A percentile compares a stretch with the other conserved stretches of the same genome.
Evolutionary conservation across 2,797 vertebrate species (phyloP).

Genomic region (Muscicapa comitata): DNA sequence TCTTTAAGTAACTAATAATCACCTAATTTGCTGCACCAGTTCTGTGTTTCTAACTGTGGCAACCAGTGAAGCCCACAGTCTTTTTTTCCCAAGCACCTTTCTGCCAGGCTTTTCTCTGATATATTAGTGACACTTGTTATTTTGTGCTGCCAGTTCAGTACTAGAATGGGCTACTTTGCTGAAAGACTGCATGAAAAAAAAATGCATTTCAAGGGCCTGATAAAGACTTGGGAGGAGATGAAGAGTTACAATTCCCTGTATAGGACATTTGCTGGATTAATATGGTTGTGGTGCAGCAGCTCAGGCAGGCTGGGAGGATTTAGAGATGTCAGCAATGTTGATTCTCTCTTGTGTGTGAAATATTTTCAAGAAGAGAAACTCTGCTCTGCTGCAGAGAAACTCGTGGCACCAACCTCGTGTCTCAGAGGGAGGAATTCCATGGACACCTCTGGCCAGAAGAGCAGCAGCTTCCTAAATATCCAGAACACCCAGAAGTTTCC

Average conservation of each 20-base stretch:
- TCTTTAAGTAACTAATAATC: background rate
- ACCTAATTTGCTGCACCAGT: background rate
- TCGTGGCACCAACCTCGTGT: fast-evolving
- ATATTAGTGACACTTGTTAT: background rate
- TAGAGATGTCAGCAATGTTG: background rate
- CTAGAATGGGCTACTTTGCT: background rate
- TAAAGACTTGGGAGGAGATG: background rate
- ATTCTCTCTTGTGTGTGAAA: background rate
- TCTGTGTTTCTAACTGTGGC: background rate
- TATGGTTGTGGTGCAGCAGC: background rate
- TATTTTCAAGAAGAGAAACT: background rate
- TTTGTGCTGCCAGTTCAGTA: background rate
- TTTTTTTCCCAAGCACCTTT: background rate
- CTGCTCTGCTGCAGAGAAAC: background rate
- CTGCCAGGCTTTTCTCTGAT: background rate
- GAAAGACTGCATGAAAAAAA: background rate
- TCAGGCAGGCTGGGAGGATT: background rate
- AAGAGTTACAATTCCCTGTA: background rate
- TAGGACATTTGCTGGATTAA: background rate
- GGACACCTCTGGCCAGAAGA: background rate
- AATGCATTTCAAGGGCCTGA: background rate
- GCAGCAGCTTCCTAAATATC: background rate
- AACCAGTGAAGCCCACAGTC: fast-evolving
- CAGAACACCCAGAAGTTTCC: background rate
- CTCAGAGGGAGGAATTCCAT: background rate